Conservation (phyloP, 1,140 invertebrate species). For the Drosophila ananassae region DNA sequence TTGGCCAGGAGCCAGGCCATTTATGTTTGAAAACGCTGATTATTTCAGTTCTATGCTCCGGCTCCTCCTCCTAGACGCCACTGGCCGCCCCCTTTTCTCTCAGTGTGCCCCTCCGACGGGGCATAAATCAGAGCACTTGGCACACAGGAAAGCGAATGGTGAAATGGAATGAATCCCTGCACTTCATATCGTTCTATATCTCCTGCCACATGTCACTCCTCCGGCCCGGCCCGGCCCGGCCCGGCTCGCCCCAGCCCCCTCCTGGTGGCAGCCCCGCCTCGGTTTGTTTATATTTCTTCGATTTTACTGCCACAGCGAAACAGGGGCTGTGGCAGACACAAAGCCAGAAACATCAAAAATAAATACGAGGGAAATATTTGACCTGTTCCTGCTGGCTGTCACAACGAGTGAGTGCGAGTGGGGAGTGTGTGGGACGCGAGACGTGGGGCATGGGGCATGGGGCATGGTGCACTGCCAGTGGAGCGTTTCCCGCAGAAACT, state of each 20-base stretch:
- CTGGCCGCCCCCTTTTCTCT: not conserved
- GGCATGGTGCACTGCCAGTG: constrained; percentile 49
- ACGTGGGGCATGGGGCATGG: constrained; percentile 4
- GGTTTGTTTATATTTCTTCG: constrained; percentile 78
- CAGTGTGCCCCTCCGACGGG: constrained; percentile 6
- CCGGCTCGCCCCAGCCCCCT: not conserved
- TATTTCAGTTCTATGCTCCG: too few relatives aligned
- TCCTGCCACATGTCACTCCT: constrained; percentile 54
- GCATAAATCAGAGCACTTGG: constrained; percentile 71
- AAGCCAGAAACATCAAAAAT: constrained; percentile 12
- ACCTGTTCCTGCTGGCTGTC: constrained; percentile 33
- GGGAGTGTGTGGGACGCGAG: too few relatives aligned
- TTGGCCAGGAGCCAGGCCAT: not conserved
- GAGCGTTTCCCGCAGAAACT: constrained; percentile 44
- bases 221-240: not conserved
- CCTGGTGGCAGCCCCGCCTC: constrained; percentile 22
- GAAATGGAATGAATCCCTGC: constrained; percentile 23
- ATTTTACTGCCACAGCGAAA: constrained; percentile 73
- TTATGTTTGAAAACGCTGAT: too few relatives aligned
- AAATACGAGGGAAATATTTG: not conserved
- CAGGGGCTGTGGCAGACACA: constrained; percentile 15
- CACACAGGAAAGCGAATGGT: constrained; percentile 8
- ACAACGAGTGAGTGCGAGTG: constrained; percentile 1
- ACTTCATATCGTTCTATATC: constrained; percentile 49
- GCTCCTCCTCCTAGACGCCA: too few relatives aligned